Evolutionary conservation across 1,140 invertebrate genomes (phyloP).

Genomic region (Ceratina calcarata): DNA sequence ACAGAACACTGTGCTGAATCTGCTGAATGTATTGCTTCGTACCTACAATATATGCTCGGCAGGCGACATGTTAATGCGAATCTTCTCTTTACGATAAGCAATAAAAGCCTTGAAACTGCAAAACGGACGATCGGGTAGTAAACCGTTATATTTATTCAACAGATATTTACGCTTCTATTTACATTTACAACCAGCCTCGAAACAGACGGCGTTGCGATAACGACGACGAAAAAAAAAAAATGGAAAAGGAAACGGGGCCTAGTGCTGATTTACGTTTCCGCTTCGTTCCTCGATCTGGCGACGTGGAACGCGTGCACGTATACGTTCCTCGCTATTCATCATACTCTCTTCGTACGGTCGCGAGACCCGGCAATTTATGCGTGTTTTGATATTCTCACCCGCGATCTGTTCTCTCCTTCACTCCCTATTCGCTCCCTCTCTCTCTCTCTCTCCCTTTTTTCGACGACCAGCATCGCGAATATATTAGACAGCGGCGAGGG

Average conservation of each 20-base stretch:
- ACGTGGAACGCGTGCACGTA: slow-evolving; percentile 46
- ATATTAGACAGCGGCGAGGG: slow-evolving; percentile 56
- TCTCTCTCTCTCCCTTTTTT: slow-evolving; percentile 17
- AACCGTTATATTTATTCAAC: slow-evolving; percentile 39
- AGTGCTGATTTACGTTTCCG: slow-evolving; percentile 46
- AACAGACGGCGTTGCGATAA: slow-evolving; percentile 27
- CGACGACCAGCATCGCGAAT: slow-evolving; percentile 61
- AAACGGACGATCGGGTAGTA: not conserved
- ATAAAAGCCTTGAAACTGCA: not conserved
- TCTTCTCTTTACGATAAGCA: not conserved
- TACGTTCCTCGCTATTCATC: slow-evolving; percentile 59
- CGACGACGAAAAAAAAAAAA: not conserved
- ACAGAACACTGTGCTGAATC: too few relatives aligned
- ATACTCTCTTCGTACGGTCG: slow-evolving; percentile 54
- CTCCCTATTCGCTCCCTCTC: too few relatives aligned
- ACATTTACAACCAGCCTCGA: slow-evolving; percentile 5
- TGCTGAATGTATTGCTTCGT: too few relatives aligned
- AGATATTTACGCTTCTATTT: slow-evolving; percentile 34
- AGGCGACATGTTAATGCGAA: not conserved
- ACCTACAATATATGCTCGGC: too few relatives aligned
- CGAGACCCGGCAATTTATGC: slow-evolving; percentile 68
- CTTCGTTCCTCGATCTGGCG: slow-evolving; percentile 43
- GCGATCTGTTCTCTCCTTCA: slow-evolving; percentile 17
- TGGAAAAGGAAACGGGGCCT: not conserved
- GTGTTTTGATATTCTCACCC: slow-evolving; percentile 69